Evolutionary conservation across 35 echinoderm and acorn worm genomes (phyloP), one percentile per base, ranked within the genome.

Genomic region (Chiridota heheva): DNA sequence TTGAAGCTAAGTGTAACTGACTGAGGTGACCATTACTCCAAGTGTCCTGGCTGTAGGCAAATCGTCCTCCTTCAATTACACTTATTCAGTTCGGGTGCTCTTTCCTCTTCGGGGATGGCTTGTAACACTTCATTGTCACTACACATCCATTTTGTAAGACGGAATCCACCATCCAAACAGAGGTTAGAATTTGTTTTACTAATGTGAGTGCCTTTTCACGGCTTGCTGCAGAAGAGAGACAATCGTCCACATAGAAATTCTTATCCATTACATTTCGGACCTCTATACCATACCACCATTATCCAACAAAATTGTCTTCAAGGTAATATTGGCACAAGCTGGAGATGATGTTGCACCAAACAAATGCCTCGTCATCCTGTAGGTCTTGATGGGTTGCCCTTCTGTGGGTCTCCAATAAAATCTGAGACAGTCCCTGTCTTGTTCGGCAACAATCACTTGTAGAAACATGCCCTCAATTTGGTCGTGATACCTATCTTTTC

Each of bases 211-310:
- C 61, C 26, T 65, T 65, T 36, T 29, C 18, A 2, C 8, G 7
- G n/a, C 18, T 18, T 7, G 12, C 3, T 2, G n/a, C 61, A 7
- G 61, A 65, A 13, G 27, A 3, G 8, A 65, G n/a, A 18, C 61
- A 65, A 30, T 65, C 61, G 39, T 65, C 61, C 5, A 65, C 61
- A 65, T 65, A 65, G 39, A 65, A 65, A 65, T 30, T 65, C 13
- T 65, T 18, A 6, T 65, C 18, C 26, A 65, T 7, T 2, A 18
- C 27, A 29, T 65, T 2, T 31, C 13, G 10, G 33, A 36, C 61
- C 27, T 65, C 26, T 29, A 2, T 7, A 31, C 12, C 33, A 65
- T 65, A 65, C 22, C 22, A 51, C 47, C 10, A 51, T 51, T 10
- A 51, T 51, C 47, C 22, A 12, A 10, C 47, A 51, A 51, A 12